These are phyloP conservation scores for Paratrypauchen microcephalus DNA, from an alignment of 2,797 vertebrate genomes.

Conservation along the genomic window DNA sequence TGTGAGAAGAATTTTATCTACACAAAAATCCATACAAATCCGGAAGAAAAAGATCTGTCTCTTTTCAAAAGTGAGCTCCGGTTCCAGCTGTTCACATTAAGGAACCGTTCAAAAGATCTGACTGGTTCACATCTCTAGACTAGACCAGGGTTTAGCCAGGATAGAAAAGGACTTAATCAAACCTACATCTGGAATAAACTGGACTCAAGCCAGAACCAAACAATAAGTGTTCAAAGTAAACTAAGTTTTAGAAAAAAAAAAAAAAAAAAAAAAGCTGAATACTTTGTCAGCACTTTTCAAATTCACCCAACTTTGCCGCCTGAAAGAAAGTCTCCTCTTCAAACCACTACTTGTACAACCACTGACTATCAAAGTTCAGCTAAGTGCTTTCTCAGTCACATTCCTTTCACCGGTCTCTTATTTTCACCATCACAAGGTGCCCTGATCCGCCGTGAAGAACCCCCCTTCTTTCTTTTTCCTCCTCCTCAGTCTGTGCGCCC, in stretches of 20 bases:
- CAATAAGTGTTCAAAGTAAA: too few relatives aligned
- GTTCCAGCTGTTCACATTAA: too few relatives aligned
- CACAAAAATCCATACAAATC: too few relatives aligned
- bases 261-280: background rate
- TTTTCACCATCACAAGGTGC: constrained; percentile 66
- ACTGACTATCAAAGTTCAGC: constrained; percentile 17
- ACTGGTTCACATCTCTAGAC: too few relatives aligned
- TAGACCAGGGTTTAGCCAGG: too few relatives aligned
- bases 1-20: too few relatives aligned
- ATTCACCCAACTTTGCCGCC: constrained; percentile 17
- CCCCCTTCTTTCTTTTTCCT: constrained; percentile 78
- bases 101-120: too few relatives aligned
- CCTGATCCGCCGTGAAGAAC: constrained; percentile 74
- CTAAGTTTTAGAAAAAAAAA: background rate
- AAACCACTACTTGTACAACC: background rate
- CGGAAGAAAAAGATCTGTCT: too few relatives aligned
- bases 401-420: background rate
- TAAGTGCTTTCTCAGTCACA: constrained; percentile 8
- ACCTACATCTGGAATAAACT: too few relatives aligned
- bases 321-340: constrained; percentile 15
- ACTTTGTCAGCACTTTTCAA: background rate
- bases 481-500: constrained; percentile 70
- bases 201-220: too few relatives aligned
- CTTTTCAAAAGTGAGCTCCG: too few relatives aligned
- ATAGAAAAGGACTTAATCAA: too few relatives aligned